Evolutionary conservation across 2,888 invertebrate species (phyloP), one percentile per base, ranked within the genome.

Genomic region (Malthinus flaveolus): DNA sequence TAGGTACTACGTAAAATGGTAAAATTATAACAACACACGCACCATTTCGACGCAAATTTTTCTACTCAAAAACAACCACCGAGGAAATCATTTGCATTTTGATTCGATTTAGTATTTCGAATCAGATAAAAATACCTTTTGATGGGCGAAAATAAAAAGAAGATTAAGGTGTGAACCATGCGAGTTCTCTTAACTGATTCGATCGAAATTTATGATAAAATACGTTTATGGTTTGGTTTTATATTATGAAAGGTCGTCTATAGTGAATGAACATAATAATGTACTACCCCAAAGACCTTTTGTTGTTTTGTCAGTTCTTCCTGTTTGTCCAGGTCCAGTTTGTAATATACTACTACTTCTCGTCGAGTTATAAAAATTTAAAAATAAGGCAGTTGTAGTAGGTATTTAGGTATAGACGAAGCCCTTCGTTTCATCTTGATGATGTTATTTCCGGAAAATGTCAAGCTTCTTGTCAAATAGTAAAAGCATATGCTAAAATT

Each of bases 191-290:
- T 61, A 57, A 61, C 55, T 60, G 48, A 55, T 58, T 61, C 54
- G 64, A 66, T 66, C 64, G 62, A 61, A 56, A 56, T 56, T 51
- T 23, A 42, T 48, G 66, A 66, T 66, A 66, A 62, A 56, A 12
- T 9, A 42, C 58, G 23, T 53, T 58, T 23, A 23, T 23, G 23
- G 23, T 23, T 23, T 44, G 23, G 50, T 10, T 37, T 31, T 42
- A 23, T 23, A 23, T 23, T 11, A 1, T 45, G 34, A 45, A 50
- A 47, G 49, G 49, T 31, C 10, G 49, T n/a, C n/a, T n/a, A 5
- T 23, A 2, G 23, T 23, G 23, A 23, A 23, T 23, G 23, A 23
- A 23, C 5, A 23, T 23, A 23, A 23, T 23, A 12, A 10, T 23
- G 12, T 10, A 49, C 32, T 23, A 34, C 35, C 49, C 39, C 12